Conservation (phyloP, 2,888 invertebrate genomes). For the Labia minor region DNA sequence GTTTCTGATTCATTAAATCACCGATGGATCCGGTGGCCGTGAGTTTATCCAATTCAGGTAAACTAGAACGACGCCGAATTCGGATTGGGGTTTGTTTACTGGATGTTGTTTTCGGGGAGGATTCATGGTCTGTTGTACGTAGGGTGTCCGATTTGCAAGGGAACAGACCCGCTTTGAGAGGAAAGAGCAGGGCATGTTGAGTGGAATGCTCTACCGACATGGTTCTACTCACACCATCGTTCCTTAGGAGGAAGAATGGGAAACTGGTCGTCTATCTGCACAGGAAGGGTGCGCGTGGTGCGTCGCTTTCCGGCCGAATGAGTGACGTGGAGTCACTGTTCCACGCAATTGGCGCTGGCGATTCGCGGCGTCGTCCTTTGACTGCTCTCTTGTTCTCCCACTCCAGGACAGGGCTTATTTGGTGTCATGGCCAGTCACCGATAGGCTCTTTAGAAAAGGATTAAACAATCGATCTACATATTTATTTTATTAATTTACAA, state of each 20-base stretch:
- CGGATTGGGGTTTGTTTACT: not conserved
- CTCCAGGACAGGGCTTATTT: not conserved
- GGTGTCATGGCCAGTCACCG: not conserved
- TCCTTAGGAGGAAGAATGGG: not conserved
- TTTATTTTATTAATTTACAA: too few species aligned
- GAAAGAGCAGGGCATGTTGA: slow-evolving; percentile 48
- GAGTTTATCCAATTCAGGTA: slow-evolving; percentile 61
- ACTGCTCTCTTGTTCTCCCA: slow-evolving; percentile 32
- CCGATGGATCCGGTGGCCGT: slow-evolving; percentile 48
- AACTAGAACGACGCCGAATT: slow-evolving; percentile 56
- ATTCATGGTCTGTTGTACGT: not conserved
- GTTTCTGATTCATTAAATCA: slow-evolving; percentile 65
- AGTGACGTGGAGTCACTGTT: not conserved
- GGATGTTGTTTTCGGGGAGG: not conserved
- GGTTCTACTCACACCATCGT: not conserved
- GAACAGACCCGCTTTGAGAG: slow-evolving; percentile 45
- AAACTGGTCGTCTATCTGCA: not conserved
- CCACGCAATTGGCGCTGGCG: slow-evolving; percentile 31
- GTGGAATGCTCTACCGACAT: slow-evolving; percentile 41
- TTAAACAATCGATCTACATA: too few species aligned
- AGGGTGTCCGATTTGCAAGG: slow-evolving; percentile 41
- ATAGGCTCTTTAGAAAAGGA: too few species aligned
- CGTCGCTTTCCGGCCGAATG: not conserved
- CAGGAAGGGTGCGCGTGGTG: not conserved
- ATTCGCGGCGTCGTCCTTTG: slow-evolving; percentile 35